These are phyloP conservation scores for Empis livida DNA, from an alignment of 2,888 invertebrate genomes.

Conservation along the genomic window DNA sequence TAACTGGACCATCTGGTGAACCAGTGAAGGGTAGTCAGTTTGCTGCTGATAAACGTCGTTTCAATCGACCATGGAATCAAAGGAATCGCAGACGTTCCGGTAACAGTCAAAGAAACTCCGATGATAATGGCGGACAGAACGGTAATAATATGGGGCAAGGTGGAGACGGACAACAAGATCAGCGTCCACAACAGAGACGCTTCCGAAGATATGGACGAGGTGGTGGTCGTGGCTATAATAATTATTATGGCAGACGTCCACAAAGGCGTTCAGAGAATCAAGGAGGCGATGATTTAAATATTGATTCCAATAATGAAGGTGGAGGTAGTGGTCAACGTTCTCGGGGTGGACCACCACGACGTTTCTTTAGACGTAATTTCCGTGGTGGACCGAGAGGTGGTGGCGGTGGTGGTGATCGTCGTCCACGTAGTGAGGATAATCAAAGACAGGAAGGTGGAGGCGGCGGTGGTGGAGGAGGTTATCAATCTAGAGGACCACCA, in stretches of 20 bases:
- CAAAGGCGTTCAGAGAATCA: slow-evolving; percentile 20
- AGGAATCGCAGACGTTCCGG: slow-evolving; percentile 43
- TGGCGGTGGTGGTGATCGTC: slow-evolving; percentile 16
- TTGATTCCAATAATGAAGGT: slow-evolving; percentile 22
- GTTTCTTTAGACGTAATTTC: slow-evolving; percentile 65
- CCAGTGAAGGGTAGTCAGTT: slow-evolving; percentile 94
- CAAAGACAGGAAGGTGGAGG: background rate
- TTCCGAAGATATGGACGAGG: slow-evolving; percentile 38
- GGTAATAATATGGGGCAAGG: slow-evolving; percentile 17
- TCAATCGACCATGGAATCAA: slow-evolving; percentile 29
- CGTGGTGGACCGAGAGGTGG: slow-evolving; percentile 41
- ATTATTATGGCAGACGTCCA: slow-evolving; percentile 23
- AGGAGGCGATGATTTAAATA: slow-evolving; percentile 25
- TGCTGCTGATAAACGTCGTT: slow-evolving; percentile 79
- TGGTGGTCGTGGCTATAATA: slow-evolving; percentile 19
- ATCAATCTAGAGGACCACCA: background rate
- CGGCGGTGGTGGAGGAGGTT: background rate
- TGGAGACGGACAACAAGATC: slow-evolving; percentile 14
- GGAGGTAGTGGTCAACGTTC: slow-evolving; percentile 25
- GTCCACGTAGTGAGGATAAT: slow-evolving; percentile 8
- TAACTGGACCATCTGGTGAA: slow-evolving; percentile 92
- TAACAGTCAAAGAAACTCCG: slow-evolving; percentile 26
- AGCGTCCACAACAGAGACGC: background rate
- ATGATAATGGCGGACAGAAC: slow-evolving; percentile 24
- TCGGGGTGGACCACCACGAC: slow-evolving; percentile 41